A percentile compares a stretch with the other conserved stretches of the same genome.
Conservation (phyloP, 2,113 vertebrate species). For the Brachionichthys hirsutus region DNA sequence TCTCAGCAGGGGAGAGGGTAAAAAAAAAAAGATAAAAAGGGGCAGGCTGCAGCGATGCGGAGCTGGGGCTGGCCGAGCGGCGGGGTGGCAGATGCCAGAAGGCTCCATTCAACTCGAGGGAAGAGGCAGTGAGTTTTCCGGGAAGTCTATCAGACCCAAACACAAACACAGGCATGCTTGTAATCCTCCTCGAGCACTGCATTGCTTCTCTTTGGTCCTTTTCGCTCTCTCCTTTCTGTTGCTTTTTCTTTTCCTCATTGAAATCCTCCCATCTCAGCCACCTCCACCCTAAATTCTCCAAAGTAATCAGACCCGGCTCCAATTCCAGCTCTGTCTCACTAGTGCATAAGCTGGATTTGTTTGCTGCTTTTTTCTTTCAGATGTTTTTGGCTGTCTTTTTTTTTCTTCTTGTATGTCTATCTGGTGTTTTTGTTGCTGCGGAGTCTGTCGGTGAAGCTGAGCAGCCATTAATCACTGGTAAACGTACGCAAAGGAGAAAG, state of each 20-base stretch:
- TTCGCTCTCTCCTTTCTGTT: slow-evolving; percentile 21
- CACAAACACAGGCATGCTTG: slow-evolving; percentile 66
- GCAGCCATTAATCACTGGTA: slow-evolving; percentile 74
- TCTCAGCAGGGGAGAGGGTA: slow-evolving; percentile 36
- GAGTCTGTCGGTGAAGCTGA: slow-evolving; percentile 63
- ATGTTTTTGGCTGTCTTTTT: background rate
- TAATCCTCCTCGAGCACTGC: slow-evolving; percentile 51
- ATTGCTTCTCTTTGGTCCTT: slow-evolving; percentile 4
- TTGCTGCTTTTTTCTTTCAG: slow-evolving; percentile 18
- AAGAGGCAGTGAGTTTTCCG: slow-evolving; percentile 55
- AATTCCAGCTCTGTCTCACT: slow-evolving; percentile 27
- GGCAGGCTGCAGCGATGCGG: slow-evolving; percentile 45
- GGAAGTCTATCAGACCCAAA: slow-evolving; percentile 71
- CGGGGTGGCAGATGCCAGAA: slow-evolving; percentile 67
- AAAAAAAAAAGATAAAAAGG: slow-evolving; percentile 47
- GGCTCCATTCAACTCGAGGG: slow-evolving; percentile 69
- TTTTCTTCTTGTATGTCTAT: slow-evolving; percentile 34
- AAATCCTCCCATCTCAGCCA: slow-evolving; percentile 11
- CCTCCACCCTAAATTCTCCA: slow-evolving; percentile 27
- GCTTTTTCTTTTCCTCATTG: slow-evolving; percentile 26
- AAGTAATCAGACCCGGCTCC: slow-evolving; percentile 34
- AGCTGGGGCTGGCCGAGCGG: slow-evolving; percentile 57
- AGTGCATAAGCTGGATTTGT: slow-evolving; percentile 28
- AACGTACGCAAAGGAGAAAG: slow-evolving; percentile 62
- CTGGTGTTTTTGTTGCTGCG: slow-evolving; percentile 57